Evolutionary conservation across 2,113 vertebrate species (phyloP).

Genomic region (Pungitius pungitius): DNA sequence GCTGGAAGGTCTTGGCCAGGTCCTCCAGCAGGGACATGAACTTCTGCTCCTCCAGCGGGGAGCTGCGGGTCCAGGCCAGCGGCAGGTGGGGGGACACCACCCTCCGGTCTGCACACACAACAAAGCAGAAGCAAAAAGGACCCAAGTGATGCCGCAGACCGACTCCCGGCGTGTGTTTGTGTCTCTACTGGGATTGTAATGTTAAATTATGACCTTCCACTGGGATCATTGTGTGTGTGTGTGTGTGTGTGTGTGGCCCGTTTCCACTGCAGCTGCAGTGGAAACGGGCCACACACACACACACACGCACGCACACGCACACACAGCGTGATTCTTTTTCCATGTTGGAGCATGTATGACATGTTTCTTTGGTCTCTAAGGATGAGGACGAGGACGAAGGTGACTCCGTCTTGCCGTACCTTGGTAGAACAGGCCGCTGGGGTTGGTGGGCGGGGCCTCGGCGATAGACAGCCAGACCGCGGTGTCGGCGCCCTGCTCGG

Average conservation of each 20-base stretch:
- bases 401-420: slow-evolving; percentile 51
- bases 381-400: too few relatives aligned
- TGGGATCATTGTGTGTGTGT: slow-evolving; percentile 21
- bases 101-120: slow-evolving; percentile 73
- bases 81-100: slow-evolving; percentile 79
- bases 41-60: slow-evolving; percentile 80
- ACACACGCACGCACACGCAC: slow-evolving; percentile 27
- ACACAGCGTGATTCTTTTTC: slow-evolving; percentile 22
- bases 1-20: slow-evolving; percentile 79
- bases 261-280: slow-evolving; percentile 72
- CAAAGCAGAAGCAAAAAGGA: too few relatives aligned
- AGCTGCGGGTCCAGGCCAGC: slow-evolving; percentile 83
- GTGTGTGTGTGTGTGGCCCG: not conserved
- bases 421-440: slow-evolving; percentile 81
- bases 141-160: too few relatives aligned
- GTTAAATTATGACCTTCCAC: not conserved
- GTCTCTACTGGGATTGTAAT: slow-evolving; percentile 1
- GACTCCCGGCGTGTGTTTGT: not conserved
- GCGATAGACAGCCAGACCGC: slow-evolving; percentile 81
- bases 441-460: slow-evolving; percentile 68
- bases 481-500: slow-evolving; percentile 83
- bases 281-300: slow-evolving; percentile 44
- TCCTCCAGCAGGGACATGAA: slow-evolving; percentile 82
- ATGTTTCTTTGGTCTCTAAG: not conserved
- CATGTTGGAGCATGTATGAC: not conserved